Conservation (phyloP, 2,888 invertebrate genomes). For the Invenusta paracnida region DNA sequence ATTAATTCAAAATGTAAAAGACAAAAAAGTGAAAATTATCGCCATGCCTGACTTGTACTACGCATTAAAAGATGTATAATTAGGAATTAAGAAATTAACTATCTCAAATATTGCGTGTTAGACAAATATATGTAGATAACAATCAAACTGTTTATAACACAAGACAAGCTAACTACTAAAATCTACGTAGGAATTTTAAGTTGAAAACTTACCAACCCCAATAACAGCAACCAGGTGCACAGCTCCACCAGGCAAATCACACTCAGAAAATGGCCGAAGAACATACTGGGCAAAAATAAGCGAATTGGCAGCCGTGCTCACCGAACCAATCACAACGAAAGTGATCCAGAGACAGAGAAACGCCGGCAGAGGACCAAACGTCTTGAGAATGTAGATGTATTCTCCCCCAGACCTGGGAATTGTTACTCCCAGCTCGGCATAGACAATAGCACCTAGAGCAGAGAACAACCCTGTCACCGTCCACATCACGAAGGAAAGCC, state of each 20-base stretch:
- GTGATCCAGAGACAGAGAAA: constrained; percentile 58
- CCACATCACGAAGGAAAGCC: constrained; percentile 80
- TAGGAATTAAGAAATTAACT: too few relatives aligned
- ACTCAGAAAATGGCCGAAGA: constrained; percentile 54
- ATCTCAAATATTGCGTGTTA: too few relatives aligned
- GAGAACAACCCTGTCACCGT: constrained; percentile 72
- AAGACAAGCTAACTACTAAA: too few relatives aligned
- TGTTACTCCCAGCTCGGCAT: constrained; percentile 82
- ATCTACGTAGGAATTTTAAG: too few relatives aligned
- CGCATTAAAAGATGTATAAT: too few relatives aligned
- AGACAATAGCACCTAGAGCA: constrained; percentile 78
- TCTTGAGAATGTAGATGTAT: constrained; percentile 62
- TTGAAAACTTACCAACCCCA: constrained; percentile 55
- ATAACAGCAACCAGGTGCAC: constrained; percentile 52
- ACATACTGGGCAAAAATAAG: constrained; percentile 57
- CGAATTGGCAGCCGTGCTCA: constrained; percentile 55
- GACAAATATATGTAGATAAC: too few relatives aligned
- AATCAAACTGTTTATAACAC: too few relatives aligned
- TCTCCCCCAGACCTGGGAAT: constrained; percentile 67
- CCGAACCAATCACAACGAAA: constrained; percentile 55
- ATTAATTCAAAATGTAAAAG: too few relatives aligned
- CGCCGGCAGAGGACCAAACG: constrained; percentile 56
- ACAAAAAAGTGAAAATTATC: too few relatives aligned
- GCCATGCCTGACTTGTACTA: too few relatives aligned
- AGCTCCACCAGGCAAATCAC: constrained; percentile 51